These are phyloP conservation scores for Eleginops maclovinus DNA, from an alignment of 2,113 vertebrate genomes.

Conservation along the genomic window DNA sequence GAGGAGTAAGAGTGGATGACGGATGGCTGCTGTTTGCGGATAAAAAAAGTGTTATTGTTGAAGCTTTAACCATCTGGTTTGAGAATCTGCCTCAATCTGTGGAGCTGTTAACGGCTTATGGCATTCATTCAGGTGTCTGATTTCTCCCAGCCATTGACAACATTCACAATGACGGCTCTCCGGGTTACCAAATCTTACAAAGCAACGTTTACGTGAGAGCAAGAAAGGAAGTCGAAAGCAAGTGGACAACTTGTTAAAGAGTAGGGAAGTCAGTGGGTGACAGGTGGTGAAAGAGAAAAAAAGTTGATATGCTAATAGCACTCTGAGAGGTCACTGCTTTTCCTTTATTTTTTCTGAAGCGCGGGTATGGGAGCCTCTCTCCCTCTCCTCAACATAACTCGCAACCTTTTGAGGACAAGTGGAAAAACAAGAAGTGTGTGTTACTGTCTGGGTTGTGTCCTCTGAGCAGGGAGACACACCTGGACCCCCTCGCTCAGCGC, in stretches of 20 bases:
- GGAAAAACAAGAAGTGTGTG: slow-evolving; percentile 43
- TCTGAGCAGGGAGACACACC: slow-evolving; percentile 37
- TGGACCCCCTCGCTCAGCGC: slow-evolving; percentile 49
- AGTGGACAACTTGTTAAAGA: not conserved
- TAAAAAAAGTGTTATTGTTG: slow-evolving; percentile 25
- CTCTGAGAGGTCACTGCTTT: slow-evolving; percentile 29
- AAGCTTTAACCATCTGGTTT: slow-evolving; percentile 51
- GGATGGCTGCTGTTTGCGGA: not conserved
- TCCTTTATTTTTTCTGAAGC: slow-evolving; percentile 24
- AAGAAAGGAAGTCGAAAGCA: too few relatives aligned
- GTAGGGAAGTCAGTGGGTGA: not conserved
- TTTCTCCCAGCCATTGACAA: slow-evolving; percentile 23
- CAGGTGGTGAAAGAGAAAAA: not conserved
- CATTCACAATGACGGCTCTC: slow-evolving; percentile 9
- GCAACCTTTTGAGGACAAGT: slow-evolving; percentile 30
- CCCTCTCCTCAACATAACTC: not conserved
- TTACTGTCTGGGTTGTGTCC: slow-evolving; percentile 25
- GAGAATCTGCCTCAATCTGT: slow-evolving; percentile 62
- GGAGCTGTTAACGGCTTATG: slow-evolving; percentile 43
- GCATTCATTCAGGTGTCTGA: slow-evolving; percentile 42
- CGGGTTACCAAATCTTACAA: not conserved
- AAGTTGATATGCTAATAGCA: not conserved
- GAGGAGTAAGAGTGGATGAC: not conserved
- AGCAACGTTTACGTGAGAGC: not conserved
- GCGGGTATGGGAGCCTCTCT: not conserved